Conservation (phyloP, 2,797 vertebrate genomes). For the Parotocinclus haroldoi region DNA sequence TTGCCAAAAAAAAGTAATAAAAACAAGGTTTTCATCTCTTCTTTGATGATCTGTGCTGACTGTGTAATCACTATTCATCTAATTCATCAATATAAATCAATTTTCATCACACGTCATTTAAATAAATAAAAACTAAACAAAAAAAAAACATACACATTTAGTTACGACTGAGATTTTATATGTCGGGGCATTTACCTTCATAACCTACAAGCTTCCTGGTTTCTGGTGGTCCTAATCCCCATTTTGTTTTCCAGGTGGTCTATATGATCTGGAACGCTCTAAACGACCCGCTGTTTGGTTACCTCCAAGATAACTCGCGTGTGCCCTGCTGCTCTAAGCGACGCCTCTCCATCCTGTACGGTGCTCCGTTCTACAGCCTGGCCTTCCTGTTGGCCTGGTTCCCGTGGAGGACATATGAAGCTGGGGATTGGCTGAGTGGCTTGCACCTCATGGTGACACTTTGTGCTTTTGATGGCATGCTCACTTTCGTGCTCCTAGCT, state of each 20-base stretch:
- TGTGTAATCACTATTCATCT: too few relatives aligned
- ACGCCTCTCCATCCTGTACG: constrained; percentile 77
- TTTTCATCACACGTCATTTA: too few relatives aligned
- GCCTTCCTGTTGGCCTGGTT: constrained; percentile 91
- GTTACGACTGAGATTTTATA: too few relatives aligned
- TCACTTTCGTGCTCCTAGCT: constrained; percentile 84
- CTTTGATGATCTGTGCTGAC: too few relatives aligned
- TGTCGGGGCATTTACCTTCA: too few relatives aligned
- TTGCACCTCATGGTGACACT: constrained; percentile 77
- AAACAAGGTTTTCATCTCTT: too few relatives aligned
- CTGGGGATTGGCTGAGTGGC: constrained; percentile 83
- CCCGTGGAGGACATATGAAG: constrained; percentile 79
- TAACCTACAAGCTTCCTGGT: neutral
- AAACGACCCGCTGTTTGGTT: constrained; percentile 86
- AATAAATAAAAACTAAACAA: too few relatives aligned
- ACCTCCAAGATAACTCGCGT: constrained; percentile 79
- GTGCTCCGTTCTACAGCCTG: constrained; percentile 77
- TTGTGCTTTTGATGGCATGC: constrained; percentile 79
- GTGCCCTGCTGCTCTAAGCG: constrained; percentile 70
- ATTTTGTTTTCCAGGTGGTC: constrained; percentile 67
- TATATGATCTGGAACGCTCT: constrained; percentile 90
- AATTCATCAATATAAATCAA: too few relatives aligned
- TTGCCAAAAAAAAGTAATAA: too few relatives aligned
- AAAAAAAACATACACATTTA: too few relatives aligned
- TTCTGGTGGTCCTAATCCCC: neutral